phyloP scores from a whole-genome alignment of 2,113 vertebrate genomes.

The Terrapene triunguis region DNA sequence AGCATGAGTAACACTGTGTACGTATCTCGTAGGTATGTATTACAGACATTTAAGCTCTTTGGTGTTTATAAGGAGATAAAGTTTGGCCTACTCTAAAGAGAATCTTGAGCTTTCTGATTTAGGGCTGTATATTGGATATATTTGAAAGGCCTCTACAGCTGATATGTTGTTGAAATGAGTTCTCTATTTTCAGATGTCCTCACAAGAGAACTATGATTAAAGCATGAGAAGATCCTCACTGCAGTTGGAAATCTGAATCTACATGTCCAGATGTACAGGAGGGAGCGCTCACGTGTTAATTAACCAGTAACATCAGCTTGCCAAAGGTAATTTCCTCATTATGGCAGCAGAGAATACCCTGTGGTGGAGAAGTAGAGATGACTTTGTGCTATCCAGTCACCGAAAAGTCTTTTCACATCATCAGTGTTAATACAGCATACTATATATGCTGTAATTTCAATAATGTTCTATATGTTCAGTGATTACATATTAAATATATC shows the following conservation, averaged over 20 bases:
- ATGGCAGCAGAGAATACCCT: background rate
- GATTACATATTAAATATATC: background rate
- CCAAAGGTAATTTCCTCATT: slow-evolving; percentile 70
- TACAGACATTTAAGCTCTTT: slow-evolving; percentile 40
- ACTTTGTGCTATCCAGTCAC: background rate
- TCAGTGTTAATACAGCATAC: background rate
- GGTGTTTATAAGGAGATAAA: slow-evolving; percentile 51
- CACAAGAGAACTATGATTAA: slow-evolving; percentile 62
- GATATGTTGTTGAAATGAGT: slow-evolving; percentile 64
- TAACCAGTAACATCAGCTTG: slow-evolving; percentile 65
- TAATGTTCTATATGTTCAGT: background rate
- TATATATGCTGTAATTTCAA: background rate
- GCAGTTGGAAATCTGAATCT: slow-evolving; percentile 75
- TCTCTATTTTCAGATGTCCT: slow-evolving; percentile 45
- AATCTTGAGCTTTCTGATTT: slow-evolving; percentile 33
- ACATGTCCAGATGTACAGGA: slow-evolving; percentile 61
- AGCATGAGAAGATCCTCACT: slow-evolving; percentile 50
- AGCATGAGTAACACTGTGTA: background rate
- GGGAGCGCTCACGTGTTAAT: slow-evolving; percentile 39
- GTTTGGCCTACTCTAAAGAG: slow-evolving; percentile 57
- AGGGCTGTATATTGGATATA: slow-evolving; percentile 47
- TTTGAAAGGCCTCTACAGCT: slow-evolving; percentile 60
- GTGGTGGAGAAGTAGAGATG: background rate
- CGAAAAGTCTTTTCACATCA: slow-evolving; percentile 15
- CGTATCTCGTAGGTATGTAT: slow-evolving; percentile 30